Percentiles rank a stretch among this genome's conserved stretches.
Evolutionary conservation across 2,797 vertebrate genomes (phyloP).

Genomic region (Micropoecilia bifurca): DNA sequence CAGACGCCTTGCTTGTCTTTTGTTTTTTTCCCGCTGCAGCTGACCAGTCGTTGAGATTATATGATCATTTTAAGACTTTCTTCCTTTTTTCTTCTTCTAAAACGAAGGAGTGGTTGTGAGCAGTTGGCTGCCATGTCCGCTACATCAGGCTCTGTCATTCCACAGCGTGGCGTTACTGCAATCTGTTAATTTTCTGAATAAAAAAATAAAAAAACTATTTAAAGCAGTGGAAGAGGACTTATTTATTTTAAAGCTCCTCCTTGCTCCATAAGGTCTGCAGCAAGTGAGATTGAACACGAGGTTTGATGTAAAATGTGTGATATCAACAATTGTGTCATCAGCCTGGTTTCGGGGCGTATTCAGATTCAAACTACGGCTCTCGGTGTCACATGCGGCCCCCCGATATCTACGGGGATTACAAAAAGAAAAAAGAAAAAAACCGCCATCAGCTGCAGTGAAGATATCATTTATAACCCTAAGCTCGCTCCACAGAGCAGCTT

Average conservation of each 20-base stretch:
- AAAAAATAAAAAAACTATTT: background rate
- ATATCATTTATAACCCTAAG: constrained; percentile 53
- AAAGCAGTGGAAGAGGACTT: background rate
- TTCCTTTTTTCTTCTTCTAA: constrained; percentile 1
- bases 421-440: background rate
- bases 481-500: constrained; percentile 16
- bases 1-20: constrained; percentile 29
- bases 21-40: background rate
- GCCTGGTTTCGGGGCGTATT: constrained; percentile 39
- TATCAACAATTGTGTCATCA: constrained; percentile 55
- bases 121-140: constrained; percentile 22
- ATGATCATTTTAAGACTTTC: constrained; percentile 5
- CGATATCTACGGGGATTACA: constrained; percentile 52
- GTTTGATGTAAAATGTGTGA: constrained; percentile 52
- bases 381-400: constrained; percentile 24
- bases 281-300: constrained; percentile 51
- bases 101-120: constrained; percentile 22
- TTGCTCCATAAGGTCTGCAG: constrained; percentile 1
- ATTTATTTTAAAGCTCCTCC: background rate
- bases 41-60: constrained; percentile 15
- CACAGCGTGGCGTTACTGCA: background rate
- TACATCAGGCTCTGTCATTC: constrained; percentile 25
- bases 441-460: constrained; percentile 50
- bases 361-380: constrained; percentile 22
- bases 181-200: constrained; percentile 1